Percentiles rank a stretch among this genome's conserved stretches.
These are phyloP conservation scores for Peribatodes rhomboidaria DNA, from an alignment of 2,888 invertebrate species.

Conservation along the genomic window DNA sequence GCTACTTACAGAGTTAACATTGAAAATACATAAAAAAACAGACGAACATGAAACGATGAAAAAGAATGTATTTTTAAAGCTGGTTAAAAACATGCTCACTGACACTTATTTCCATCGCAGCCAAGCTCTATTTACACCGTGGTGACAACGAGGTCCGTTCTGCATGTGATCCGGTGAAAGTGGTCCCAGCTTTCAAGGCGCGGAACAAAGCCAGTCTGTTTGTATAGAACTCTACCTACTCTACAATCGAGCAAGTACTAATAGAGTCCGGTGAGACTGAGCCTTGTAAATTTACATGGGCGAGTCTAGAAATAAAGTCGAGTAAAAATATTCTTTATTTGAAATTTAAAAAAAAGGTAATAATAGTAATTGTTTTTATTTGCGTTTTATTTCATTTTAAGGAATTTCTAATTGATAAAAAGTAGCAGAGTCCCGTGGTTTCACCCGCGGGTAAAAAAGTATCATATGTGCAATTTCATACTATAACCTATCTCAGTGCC, in stretches of 20 bases:
- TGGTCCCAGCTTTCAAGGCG: slow-evolving; percentile 61
- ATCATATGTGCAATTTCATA: too few species aligned
- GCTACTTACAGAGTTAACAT: too few species aligned
- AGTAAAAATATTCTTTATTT: too few species aligned
- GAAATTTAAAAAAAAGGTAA: too few species aligned
- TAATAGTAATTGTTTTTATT: too few species aligned
- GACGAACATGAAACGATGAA: too few species aligned
- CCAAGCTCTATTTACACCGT: slow-evolving; percentile 47
- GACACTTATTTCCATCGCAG: slow-evolving; percentile 3
- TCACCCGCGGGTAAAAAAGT: too few species aligned
- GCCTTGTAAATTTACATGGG: not conserved
- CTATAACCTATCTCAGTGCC: too few species aligned
- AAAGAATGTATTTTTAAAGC: too few species aligned
- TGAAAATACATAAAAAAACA: too few species aligned
- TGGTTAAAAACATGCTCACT: not conserved
- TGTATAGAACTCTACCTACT: slow-evolving; percentile 47
- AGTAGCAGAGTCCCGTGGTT: too few species aligned
- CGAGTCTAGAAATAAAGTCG: not conserved
- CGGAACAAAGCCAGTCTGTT: slow-evolving; percentile 62
- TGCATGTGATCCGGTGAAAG: slow-evolving; percentile 69
- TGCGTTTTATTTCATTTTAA: too few species aligned
- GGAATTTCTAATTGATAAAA: not conserved
- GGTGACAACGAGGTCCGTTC: slow-evolving; percentile 49
- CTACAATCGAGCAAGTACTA: not conserved
- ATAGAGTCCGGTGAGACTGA: not conserved